phyloP scores from a whole-genome alignment of 2,888 invertebrate genomes.

The Tiphia femorata region DNA sequence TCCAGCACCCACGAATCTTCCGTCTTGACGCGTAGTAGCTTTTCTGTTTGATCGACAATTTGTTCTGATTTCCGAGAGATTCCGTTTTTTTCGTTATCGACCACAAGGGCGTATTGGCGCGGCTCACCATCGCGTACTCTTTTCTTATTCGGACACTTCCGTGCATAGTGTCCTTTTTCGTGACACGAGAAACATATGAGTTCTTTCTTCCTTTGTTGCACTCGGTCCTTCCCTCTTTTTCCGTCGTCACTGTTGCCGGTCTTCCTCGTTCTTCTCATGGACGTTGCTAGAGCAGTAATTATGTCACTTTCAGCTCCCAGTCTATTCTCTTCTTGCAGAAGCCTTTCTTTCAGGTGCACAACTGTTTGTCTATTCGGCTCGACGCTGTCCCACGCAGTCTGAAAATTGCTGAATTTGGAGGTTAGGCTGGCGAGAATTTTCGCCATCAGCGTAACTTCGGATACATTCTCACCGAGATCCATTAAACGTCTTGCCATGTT shows the following conservation, averaged over 20 bases:
- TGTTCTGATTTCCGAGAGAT: not conserved
- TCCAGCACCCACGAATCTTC: constrained; percentile 35
- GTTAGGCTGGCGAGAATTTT: constrained; percentile 40
- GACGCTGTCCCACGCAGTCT: constrained; percentile 18
- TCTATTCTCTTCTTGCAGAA: constrained; percentile 32
- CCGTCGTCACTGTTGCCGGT: constrained; percentile 9
- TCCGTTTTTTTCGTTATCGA: not conserved
- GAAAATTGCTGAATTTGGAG: constrained; percentile 26
- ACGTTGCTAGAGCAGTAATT: no score
- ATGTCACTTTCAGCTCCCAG: constrained; percentile 13
- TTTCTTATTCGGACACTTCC: constrained; percentile 22
- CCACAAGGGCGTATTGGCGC: constrained; percentile 23
- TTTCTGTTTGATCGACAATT: not conserved
- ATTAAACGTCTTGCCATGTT: constrained; percentile 31
- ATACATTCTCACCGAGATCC: not conserved
- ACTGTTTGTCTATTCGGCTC: constrained; percentile 24
- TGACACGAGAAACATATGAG: constrained; percentile 23
- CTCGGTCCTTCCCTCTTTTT: constrained; percentile 1
- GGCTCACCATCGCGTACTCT: not conserved
- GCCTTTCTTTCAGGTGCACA: constrained; percentile 29
- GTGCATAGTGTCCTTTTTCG: constrained; percentile 22
- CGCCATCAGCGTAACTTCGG: constrained; percentile 23
- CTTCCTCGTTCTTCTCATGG: no score
- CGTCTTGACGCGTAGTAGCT: constrained; percentile 4
- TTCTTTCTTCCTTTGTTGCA: no score